These are phyloP conservation scores for Brachionus sp. DNA, from an alignment of 1,140 invertebrate genomes.

Conservation along the genomic window DNA sequence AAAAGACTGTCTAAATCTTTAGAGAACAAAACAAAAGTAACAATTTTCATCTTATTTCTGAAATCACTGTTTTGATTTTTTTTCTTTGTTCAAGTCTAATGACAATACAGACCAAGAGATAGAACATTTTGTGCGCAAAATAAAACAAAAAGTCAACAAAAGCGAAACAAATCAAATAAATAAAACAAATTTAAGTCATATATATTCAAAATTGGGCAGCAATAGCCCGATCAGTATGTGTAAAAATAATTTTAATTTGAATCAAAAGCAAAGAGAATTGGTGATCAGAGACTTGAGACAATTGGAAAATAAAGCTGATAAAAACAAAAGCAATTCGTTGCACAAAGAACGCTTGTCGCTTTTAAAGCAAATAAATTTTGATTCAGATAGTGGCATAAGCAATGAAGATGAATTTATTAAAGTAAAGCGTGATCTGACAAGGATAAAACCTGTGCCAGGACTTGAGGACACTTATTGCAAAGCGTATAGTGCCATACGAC, in stretches of 20 bases:
- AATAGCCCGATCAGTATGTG: background rate
- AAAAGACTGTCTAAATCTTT: background rate
- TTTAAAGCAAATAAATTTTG: background rate
- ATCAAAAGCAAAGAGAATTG: background rate
- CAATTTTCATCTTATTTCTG: background rate
- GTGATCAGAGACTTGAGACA: background rate
- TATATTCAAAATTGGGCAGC: background rate
- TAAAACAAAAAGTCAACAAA: background rate
- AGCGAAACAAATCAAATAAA: background rate
- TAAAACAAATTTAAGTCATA: background rate
- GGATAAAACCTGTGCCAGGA: background rate
- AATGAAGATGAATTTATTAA: background rate
- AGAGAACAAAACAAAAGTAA: background rate
- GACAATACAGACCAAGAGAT: background rate
- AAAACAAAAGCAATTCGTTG: background rate
- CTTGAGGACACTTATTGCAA: background rate
- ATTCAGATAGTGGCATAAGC: background rate
- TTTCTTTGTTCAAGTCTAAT: background rate
- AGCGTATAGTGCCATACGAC: background rate
- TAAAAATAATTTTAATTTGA: background rate
- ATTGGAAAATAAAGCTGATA: background rate
- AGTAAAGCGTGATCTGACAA: background rate
- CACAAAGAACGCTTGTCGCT: background rate
- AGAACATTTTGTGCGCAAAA: background rate
- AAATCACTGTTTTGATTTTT: too few species aligned